Evolutionary conservation across 2,113 vertebrate genomes (phyloP).

Genomic region (Turdus rufiventris): DNA sequence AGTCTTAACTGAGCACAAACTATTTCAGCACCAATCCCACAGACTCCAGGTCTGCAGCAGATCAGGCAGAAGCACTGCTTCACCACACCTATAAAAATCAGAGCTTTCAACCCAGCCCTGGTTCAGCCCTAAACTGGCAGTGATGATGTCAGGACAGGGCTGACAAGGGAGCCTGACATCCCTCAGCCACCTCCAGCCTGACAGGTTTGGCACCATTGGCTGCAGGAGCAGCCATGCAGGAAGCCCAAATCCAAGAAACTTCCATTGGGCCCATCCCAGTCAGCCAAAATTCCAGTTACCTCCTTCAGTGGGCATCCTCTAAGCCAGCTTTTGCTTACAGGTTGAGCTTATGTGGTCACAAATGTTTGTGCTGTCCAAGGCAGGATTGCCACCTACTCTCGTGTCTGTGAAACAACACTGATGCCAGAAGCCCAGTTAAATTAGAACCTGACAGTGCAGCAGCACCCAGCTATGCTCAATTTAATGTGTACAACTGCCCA

Average conservation of each 20-base stretch:
- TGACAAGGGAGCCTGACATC: background rate
- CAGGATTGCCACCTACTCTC: background rate
- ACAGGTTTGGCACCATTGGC: background rate
- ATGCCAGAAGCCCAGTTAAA: background rate
- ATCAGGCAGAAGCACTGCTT: background rate
- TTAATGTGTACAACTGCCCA: background rate
- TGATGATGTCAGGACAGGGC: background rate
- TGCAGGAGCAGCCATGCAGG: background rate
- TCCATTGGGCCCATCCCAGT: background rate
- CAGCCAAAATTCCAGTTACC: background rate
- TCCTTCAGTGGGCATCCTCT: background rate
- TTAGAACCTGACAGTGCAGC: background rate
- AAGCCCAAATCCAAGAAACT: background rate
- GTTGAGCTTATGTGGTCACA: background rate
- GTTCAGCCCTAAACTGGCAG: background rate
- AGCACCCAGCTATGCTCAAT: background rate
- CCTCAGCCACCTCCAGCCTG: background rate
- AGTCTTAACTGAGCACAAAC: background rate
- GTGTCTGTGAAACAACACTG: rapidly evolving
- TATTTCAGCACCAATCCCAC: background rate
- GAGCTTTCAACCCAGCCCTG: background rate
- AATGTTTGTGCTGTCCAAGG: background rate
- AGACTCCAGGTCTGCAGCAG: background rate
- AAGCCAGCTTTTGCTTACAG: background rate
- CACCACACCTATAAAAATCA: background rate